phyloP scores from a whole-genome alignment of 2,888 invertebrate species.

The Ptycholaimellus sp. region DNA sequence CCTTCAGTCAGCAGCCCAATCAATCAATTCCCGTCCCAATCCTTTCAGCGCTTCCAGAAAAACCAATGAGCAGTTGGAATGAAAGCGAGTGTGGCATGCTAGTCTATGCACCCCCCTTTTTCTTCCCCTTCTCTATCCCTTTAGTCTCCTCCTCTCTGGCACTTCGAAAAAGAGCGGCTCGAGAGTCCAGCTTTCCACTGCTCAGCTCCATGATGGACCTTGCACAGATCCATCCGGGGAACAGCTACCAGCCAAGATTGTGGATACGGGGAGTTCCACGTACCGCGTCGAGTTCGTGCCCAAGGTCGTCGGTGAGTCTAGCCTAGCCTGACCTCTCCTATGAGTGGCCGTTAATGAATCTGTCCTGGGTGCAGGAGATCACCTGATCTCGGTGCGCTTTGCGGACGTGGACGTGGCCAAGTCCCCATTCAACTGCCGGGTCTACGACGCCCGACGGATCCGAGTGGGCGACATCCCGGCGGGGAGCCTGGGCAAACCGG shows the following conservation, averaged over 20 bases:
- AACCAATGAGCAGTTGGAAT: no score
- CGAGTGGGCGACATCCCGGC: constrained; percentile 55
- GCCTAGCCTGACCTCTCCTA: not conserved
- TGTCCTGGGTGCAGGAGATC: constrained; percentile 44
- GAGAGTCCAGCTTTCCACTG: no score
- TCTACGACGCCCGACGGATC: constrained; percentile 71
- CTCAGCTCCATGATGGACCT: not conserved
- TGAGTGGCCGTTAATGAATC: not conserved
- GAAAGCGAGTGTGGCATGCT: no score
- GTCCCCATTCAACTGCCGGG: constrained; percentile 68
- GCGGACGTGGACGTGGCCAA: constrained; percentile 43
- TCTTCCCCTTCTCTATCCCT: no score
- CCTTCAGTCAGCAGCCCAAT: no score
- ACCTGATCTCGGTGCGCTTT: constrained; percentile 27
- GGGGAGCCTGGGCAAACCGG: constrained; percentile 59
- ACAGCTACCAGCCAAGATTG: constrained; percentile 63
- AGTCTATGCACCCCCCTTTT: no score
- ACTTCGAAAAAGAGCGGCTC: no score
- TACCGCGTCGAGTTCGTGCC: constrained; percentile 77
- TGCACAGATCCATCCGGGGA: constrained; percentile 64
- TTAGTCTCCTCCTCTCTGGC: no score
- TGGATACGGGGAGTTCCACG: constrained; percentile 52
- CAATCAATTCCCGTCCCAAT: no score
- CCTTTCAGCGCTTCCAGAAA: no score
- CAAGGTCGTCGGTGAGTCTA: constrained; percentile 40